These are phyloP conservation scores for Meta bourneti DNA, from an alignment of 2,888 invertebrate genomes.

Conservation along the genomic window DNA sequence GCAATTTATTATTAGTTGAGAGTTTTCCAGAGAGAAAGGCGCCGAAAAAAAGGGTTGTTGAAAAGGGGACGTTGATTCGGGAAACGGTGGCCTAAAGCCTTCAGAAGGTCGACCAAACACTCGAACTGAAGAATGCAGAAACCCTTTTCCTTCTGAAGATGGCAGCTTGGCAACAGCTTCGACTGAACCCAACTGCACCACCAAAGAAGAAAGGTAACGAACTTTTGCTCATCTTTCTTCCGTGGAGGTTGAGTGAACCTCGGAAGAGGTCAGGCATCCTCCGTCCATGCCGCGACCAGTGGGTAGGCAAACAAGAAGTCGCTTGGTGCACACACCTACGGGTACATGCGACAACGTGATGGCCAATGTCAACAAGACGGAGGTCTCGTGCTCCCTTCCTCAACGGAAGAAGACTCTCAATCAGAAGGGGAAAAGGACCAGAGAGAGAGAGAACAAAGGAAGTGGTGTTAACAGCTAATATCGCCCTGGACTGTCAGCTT, in stretches of 20 bases:
- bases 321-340: constrained; percentile 29
- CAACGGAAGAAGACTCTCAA: not conserved
- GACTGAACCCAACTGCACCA: not conserved
- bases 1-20: no score
- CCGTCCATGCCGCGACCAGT: constrained; percentile 25
- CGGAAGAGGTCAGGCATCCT: constrained; percentile 50
- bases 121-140: not conserved
- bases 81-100: not conserved
- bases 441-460: not conserved
- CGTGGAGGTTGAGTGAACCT: constrained; percentile 49
- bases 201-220: constrained; percentile 18
- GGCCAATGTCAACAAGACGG: constrained; percentile 47
- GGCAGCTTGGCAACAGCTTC: not conserved
- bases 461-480: constrained; percentile 25
- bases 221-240: not conserved
- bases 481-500: not conserved
- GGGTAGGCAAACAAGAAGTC: constrained; percentile 65
- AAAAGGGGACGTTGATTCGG: no score
- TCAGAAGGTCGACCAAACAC: not conserved
- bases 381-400: not conserved
- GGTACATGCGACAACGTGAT: constrained; percentile 32
- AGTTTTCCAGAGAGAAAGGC: no score
- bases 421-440: not conserved
- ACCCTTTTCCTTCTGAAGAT: not conserved
- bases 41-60: no score